Percentiles rank a stretch among this genome's conserved stretches.
phyloP scores from a whole-genome alignment of 35 echinoderm and acorn worm species.

The Hemicentrotus pulcherrimus region DNA sequence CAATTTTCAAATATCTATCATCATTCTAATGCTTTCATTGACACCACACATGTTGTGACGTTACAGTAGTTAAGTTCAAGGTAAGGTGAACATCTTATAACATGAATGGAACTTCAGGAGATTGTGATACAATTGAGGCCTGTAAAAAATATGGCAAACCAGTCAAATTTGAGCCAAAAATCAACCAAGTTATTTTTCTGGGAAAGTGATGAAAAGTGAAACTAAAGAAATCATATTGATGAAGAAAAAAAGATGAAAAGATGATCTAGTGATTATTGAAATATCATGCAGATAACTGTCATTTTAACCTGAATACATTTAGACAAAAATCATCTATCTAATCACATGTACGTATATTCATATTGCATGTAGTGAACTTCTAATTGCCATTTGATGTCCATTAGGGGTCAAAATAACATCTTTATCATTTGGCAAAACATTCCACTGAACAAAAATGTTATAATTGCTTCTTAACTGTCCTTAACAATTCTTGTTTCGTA shows the following conservation, averaged over 20 bases:
- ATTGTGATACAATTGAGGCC: neutral
- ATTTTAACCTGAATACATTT: neutral
- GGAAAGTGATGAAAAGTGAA: neutral
- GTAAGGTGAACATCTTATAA: too few species aligned
- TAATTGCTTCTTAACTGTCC: neutral
- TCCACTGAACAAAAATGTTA: constrained; percentile 14
- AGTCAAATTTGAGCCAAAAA: neutral
- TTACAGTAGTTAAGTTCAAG: too few species aligned
- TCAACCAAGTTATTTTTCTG: neutral
- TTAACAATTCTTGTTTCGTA: neutral
- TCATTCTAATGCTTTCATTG: too few species aligned
- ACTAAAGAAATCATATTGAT: neutral
- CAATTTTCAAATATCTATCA: too few species aligned
- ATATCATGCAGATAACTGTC: neutral
- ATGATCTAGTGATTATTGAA: neutral
- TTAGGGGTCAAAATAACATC: constrained; percentile 28
- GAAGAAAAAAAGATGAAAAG: neutral
- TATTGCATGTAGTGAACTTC: constrained; percentile 20
- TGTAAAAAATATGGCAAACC: neutral
- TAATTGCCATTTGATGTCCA: constrained; percentile 40
- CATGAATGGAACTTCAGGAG: neutral
- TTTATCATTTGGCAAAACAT: constrained; percentile 44
- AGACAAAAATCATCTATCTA: neutral
- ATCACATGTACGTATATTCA: neutral
- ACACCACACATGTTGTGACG: too few species aligned